A percentile compares a stretch with the other conserved stretches of the same genome.
phyloP scores from a whole-genome alignment of 2,113 vertebrate species.

The Erinaceus europaeus region DNA sequence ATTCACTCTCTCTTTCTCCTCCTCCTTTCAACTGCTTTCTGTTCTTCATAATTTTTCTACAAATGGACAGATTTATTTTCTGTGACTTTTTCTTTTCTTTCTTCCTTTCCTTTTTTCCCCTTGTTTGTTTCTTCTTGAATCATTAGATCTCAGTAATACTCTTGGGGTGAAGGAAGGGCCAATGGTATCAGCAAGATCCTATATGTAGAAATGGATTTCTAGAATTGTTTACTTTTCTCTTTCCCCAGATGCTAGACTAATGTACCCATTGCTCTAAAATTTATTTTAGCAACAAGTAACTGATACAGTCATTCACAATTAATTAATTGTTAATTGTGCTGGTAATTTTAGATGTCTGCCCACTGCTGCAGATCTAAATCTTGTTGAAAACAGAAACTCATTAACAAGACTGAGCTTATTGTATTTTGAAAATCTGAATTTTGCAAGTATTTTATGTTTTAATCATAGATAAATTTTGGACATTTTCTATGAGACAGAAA shows the following conservation, averaged over 20 bases:
- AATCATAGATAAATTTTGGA: slow-evolving; percentile 76
- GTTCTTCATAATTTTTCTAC: too few species aligned
- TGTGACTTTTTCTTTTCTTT: too few species aligned
- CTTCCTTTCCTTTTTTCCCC: neutral
- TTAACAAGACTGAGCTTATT: slow-evolving; percentile 76
- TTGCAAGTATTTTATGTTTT: slow-evolving; percentile 80
- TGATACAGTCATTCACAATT: slow-evolving; percentile 83
- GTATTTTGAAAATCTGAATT: slow-evolving; percentile 65
- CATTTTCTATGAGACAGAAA: slow-evolving; percentile 79
- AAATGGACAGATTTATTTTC: too few species aligned
- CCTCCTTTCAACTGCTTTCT: too few species aligned
- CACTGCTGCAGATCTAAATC: slow-evolving; percentile 78
- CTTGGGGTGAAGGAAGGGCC: slow-evolving; percentile 56
- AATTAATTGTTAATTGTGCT: slow-evolving; percentile 78
- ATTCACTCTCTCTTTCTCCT: too few species aligned
- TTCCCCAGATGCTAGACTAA: neutral
- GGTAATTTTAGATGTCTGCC: slow-evolving; percentile 76
- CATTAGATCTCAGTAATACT: slow-evolving; percentile 46
- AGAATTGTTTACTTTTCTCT: slow-evolving; percentile 65
- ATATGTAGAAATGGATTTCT: slow-evolving; percentile 68
- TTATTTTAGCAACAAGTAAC: slow-evolving; percentile 68
- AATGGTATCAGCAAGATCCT: slow-evolving; percentile 58
- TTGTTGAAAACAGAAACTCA: slow-evolving; percentile 77
- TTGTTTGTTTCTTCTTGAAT: slow-evolving; percentile 9
- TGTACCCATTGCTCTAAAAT: slow-evolving; percentile 61